Base-by-base conservation (phyloP, 2,888 invertebrate genomes). In the Malthinus flaveolus region DNA sequence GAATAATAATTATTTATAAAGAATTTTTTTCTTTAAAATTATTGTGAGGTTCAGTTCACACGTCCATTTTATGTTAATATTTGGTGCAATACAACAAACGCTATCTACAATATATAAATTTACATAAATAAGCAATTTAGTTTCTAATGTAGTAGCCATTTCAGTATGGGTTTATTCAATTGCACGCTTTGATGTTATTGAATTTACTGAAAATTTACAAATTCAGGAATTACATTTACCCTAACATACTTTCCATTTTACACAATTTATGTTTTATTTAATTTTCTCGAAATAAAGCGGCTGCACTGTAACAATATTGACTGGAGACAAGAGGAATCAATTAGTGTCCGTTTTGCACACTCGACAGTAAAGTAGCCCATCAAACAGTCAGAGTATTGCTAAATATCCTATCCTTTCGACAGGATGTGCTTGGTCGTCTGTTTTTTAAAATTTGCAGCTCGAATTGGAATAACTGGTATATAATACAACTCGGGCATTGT, bases 51-150 rank as follows among this genome's bases (percentile, higher is more conserved):
- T 23, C n/a, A 42, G 39, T 42, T 42, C 39, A 23, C 15, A 42
- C 39, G n/a, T n/a, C n/a, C n/a, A 42, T 42, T 13, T 23, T 23
- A 42, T 42, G 23, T 42, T 45, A 32, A 32, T 31, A n/a, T 42
- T 23, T 42, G 10, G 15, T 42, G 39, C 39, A 42, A 42, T 35
- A 49, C 49, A 36, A 34, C 58, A 52, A 52, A 53, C 49, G 48
- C 32, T 33, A 48, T 34, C 49, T 54, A 54, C 58, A 50, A 45
- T 53, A 49, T 58, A 23, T 5, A 52, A 59, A 59, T 59, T 59
- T 59, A 54, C 59, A 59, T 59, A 50, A 55, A 59, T 59, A 55
- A 50, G 44, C 59, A 59, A 50, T 59, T 59, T 54, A 50, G 54
- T 50, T 54, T 47, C 54, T 59, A 54, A 54, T 55, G 49, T 53